Evolutionary conservation across 2,797 vertebrate species (phyloP), one percentile per base, ranked within the genome.

Genomic region (Ataeniobius toweri): DNA sequence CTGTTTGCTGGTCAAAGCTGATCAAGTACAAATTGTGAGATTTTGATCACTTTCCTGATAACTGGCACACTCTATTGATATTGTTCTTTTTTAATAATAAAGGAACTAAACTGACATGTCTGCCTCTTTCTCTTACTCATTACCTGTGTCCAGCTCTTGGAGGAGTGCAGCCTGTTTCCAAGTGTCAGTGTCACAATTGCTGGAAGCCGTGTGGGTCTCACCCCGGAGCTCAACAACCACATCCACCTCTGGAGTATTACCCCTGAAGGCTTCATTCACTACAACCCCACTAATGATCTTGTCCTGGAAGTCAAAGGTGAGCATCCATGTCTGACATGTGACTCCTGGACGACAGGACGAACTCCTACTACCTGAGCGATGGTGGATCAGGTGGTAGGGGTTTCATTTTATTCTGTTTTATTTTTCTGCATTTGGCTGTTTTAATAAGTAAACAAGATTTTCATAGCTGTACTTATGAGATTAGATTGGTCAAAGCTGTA

Each of bases 221-320:
- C 91, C 2, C 92, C 96, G 0, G 95, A 96, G 61, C 90, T 91
- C 4, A 94, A 91, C 1, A 88, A 89, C 6, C 93, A 95, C 9
- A 92, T 89, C 79, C 96, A 96, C 73, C 94, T 95, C 69, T 99
- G 98, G 98, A 97, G 92, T 84, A 93, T 99, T 93, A 96, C 94
- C 77, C 93, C 96, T 0, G 94, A 98, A 3, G 97, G 98, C 85
- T 95, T 96, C 75, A 96, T 99, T 85, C 91, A 92, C 39, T 96
- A 94, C 94, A 93, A 92, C 59, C 58, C 94, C 80, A 95, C 91
- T 63, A 76, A 96, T 3, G 92, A 97, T 63, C 94, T 99, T 83
- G 96, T 97, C 84, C 93, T 99, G 90, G 97, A 98, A 58, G 90
- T 98, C 90, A 99, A 98, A 97, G 98, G 98, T 99, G 91, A 97